phyloP scores from a whole-genome alignment of 1,140 invertebrate species.

The Potamilus streckersoni region DNA sequence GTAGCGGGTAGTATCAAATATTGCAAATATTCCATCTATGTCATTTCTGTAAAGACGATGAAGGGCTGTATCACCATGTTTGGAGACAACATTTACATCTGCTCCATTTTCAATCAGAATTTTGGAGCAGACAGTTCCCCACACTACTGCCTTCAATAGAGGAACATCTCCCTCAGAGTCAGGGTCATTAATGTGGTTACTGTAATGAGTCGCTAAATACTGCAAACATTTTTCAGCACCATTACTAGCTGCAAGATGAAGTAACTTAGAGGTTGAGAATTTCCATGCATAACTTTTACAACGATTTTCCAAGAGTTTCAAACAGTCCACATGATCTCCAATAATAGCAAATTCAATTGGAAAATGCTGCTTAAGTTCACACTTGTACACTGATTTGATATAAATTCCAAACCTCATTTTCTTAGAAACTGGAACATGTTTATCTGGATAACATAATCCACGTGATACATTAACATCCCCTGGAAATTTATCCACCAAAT shows the following conservation, averaged over 20 bases:
- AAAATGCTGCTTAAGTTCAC: slow-evolving; percentile 24
- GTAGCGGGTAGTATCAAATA: slow-evolving; percentile 61
- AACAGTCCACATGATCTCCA: slow-evolving; percentile 46
- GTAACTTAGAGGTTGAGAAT: slow-evolving; percentile 24
- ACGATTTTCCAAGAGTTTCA: slow-evolving; percentile 40
- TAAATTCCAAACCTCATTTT: slow-evolving; percentile 45
- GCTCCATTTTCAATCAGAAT: slow-evolving; percentile 57
- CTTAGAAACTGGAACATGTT: slow-evolving; percentile 42
- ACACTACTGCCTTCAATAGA: slow-evolving; percentile 56
- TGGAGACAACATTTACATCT: slow-evolving; percentile 47
- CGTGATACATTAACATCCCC: slow-evolving; percentile 25
- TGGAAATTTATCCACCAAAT: slow-evolving; percentile 45
- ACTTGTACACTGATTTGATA: slow-evolving; percentile 28
- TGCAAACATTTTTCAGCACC: slow-evolving; percentile 52
- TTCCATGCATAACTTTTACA: slow-evolving; percentile 19
- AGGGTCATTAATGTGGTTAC: slow-evolving; percentile 49
- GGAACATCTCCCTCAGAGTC: slow-evolving; percentile 56
- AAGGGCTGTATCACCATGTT: slow-evolving; percentile 55
- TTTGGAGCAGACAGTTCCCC: slow-evolving; percentile 55
- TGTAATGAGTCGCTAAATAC: slow-evolving; percentile 48
- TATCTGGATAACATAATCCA: slow-evolving; percentile 59
- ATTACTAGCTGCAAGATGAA: slow-evolving; percentile 57
- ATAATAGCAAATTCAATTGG: slow-evolving; percentile 50
- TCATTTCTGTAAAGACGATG: slow-evolving; percentile 60
- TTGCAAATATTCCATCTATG: slow-evolving; percentile 56